These are phyloP conservation scores for Philhelius pedissequus DNA, from an alignment of 2,888 invertebrate genomes.

Conservation along the genomic window DNA sequence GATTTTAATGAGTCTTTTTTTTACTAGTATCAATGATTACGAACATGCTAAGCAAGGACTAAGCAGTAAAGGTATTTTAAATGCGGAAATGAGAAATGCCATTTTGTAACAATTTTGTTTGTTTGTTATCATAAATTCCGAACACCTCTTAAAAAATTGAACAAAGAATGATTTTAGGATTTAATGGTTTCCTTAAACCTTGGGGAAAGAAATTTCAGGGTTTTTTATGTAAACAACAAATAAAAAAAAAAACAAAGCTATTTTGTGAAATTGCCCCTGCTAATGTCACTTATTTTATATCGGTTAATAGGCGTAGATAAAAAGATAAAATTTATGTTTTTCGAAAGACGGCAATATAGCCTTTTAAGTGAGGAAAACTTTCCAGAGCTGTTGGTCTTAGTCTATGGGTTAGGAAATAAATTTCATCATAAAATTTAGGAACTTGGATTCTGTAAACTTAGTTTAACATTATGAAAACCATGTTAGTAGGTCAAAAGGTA, in stretches of 20 bases:
- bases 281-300: not conserved
- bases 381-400: not conserved
- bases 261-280: not conserved
- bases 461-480: not conserved
- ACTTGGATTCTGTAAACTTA: not conserved
- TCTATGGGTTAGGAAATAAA: not conserved
- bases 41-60: constrained; percentile 38
- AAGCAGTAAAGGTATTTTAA: not conserved
- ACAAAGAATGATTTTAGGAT: constrained; percentile 12
- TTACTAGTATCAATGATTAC: not conserved
- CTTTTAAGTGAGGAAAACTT: not conserved
- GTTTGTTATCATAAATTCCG: constrained; percentile 16
- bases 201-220: not conserved
- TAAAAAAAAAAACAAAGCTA: constrained; percentile 6
- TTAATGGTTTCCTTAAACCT: constrained; percentile 5
- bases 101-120: constrained; percentile 14
- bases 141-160: constrained; percentile 25
- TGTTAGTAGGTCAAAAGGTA: not conserved
- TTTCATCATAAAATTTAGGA: not conserved
- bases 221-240: not conserved
- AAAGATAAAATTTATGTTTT: constrained; percentile 3
- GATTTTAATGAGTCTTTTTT: constrained; percentile 37
- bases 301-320: constrained; percentile 5
- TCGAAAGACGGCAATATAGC: not conserved
- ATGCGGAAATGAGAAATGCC: constrained; percentile 2